phyloP scores from a whole-genome alignment of 2,888 invertebrate genomes.

The Drosophila borborema region DNA sequence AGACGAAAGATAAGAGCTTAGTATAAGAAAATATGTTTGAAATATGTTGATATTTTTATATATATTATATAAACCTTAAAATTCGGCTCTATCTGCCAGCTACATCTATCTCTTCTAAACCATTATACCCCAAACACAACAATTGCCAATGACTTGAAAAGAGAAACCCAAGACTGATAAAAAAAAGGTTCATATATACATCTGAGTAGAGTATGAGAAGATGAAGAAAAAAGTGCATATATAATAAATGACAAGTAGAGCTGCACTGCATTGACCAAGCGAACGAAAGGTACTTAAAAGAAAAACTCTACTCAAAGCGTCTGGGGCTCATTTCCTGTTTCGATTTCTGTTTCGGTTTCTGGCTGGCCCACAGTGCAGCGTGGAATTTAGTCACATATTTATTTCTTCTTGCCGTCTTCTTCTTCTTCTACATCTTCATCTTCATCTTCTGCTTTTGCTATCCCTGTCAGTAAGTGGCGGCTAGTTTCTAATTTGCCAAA shows the following conservation, averaged over 20 bases:
- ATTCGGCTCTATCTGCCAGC: neutral
- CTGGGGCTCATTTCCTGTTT: constrained; percentile 72
- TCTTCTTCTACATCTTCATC: neutral
- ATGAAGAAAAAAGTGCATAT: constrained; percentile 2
- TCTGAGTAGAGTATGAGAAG: constrained; percentile 12
- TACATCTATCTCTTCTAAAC: neutral
- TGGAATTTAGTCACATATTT: constrained; percentile 22
- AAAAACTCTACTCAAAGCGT: constrained; percentile 55
- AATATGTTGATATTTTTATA: neutral
- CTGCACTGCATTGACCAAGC: constrained; percentile 53
- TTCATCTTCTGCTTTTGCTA: constrained; percentile 11
- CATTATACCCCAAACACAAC: neutral
- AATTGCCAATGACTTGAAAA: neutral
- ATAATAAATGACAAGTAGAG: constrained; percentile 24
- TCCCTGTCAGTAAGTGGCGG: constrained; percentile 31
- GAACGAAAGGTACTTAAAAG: constrained; percentile 61
- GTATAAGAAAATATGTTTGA: too few species aligned
- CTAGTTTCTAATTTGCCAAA: constrained; percentile 67
- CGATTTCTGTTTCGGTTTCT: constrained; percentile 26
- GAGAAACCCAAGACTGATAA: neutral
- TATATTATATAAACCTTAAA: neutral
- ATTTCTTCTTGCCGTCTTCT: neutral
- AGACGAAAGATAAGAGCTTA: too few species aligned
- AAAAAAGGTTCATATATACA: neutral
- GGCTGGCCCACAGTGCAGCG: constrained; percentile 7